Base-by-base conservation (phyloP, 2,113 vertebrate species). In the Dromaius novaehollandiae region DNA sequence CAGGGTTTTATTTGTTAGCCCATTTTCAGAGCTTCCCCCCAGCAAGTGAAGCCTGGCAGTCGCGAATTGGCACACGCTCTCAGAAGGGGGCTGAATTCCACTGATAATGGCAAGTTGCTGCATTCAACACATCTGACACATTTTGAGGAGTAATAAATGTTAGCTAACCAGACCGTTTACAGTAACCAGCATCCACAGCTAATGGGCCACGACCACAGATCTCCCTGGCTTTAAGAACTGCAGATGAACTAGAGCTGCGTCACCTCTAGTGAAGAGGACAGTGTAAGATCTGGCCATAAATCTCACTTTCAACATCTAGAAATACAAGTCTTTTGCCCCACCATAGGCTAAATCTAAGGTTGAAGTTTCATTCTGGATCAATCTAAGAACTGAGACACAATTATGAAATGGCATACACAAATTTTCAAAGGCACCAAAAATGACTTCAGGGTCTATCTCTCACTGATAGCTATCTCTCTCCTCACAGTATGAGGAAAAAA, bases 341-440 rank as follows among this genome's bases (percentile, higher is more conserved):
- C 80, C 0, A 0, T 2, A 70, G 56, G 65, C n/a, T 51, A 87
- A 53, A 21, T 82, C 73, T 71, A 74, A 79, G 66, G 25, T 56
- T 85, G 19, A 65, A 87, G 64, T 65, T 76, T 36, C 65, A n/a
- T 42, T 75, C 82, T 46, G 6, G 3, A 81, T 21, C 76, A 76
- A 75, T 53, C 90, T 68, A 38, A 55, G 50, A 84, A 61, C 50
- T 11, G 84, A 88, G 71, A 84, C 3, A 30, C 90, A 95, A 92
- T 83, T 75, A 96, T 61, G 69, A 90, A 96, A 93, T 71, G 56
- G 83, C 71, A 88, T 80, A 78, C 78, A 76, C 55, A 92, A 90
- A 96, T 95, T 92, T 95, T 94, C 93, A 79, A 92, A 96, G 94
- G 65, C 90, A 84, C 83, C 2, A 3, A 66, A 92, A 92, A 92